Conservation (phyloP, 2,888 invertebrate species). For the Cheilosia variabilis region DNA sequence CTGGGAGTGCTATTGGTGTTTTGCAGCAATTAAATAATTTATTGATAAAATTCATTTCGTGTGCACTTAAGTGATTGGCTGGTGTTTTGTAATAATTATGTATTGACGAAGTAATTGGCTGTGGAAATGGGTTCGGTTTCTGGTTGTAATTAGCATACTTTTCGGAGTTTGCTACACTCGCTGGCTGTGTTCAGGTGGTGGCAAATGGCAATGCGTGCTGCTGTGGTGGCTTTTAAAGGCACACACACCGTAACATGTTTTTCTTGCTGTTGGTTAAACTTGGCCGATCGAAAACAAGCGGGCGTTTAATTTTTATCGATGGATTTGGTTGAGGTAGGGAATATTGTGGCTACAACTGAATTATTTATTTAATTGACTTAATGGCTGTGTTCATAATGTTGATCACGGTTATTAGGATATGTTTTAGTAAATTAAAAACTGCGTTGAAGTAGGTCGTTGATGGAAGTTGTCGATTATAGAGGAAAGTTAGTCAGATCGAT, state of each 20-base stretch:
- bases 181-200: not conserved
- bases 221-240: not conserved
- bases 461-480: not conserved
- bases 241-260: not conserved
- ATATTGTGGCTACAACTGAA: not conserved
- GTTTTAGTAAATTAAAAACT: not conserved
- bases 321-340: too few species aligned
- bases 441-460: not conserved
- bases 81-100: conserved; percentile 64
- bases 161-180: conserved; percentile 5
- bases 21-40: conserved; percentile 54
- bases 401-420: not conserved
- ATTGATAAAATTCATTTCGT: conserved; percentile 52
- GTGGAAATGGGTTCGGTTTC: conserved; percentile 45
- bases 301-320: not conserved
- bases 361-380: not conserved
- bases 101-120: conserved; percentile 39
- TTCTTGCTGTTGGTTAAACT: not conserved
- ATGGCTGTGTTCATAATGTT: not conserved
- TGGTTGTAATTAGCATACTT: conserved; percentile 69
- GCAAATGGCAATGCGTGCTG: not conserved
- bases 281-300: not conserved
- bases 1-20: not conserved
- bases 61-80: conserved; percentile 67
- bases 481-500: too few species aligned